A percentile compares a stretch with the other conserved stretches of the same genome.
These are phyloP conservation scores for Halcyon badia DNA, from an alignment of 2,797 vertebrate species.

Conservation along the genomic window DNA sequence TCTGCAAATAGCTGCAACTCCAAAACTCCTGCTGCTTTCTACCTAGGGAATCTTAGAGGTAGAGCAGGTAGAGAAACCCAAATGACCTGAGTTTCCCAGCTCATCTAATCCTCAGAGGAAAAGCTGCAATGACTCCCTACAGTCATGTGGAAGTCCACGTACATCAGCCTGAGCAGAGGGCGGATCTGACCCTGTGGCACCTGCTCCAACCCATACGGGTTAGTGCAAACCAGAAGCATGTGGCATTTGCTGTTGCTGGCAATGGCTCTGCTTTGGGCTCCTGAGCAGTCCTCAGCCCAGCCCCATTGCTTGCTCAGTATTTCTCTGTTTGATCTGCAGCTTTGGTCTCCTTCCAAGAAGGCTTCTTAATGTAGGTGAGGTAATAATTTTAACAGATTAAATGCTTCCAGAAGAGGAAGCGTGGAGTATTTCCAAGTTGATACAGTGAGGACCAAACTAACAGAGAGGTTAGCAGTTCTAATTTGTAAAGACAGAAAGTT, in stretches of 20 bases:
- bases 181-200: accelerated
- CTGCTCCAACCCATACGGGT: not conserved
- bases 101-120: not conserved
- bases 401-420: constrained; percentile 1
- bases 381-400: constrained; percentile 48
- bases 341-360: constrained; percentile 39
- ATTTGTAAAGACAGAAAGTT: not conserved
- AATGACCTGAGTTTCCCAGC: not conserved
- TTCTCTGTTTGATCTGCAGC: constrained; percentile 10
- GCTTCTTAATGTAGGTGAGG: not conserved
- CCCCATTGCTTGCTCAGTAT: not conserved
- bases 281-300: not conserved
- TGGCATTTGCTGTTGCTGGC: not conserved
- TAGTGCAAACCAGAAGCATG: not conserved
- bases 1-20: not conserved
- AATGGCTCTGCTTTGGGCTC: not conserved
- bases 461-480: not conserved
- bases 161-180: not conserved
- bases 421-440: not conserved
- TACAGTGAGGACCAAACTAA: constrained; percentile 32
- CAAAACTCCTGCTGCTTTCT: not conserved
- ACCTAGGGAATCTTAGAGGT: not conserved
- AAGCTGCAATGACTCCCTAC: not conserved
- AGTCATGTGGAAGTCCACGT: not conserved
- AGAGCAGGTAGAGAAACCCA: not conserved